A percentile compares a stretch with the other conserved stretches of the same genome.
Conservation (phyloP, 1,140 invertebrate genomes). For the Pseudomyrmex cubaensis region DNA sequence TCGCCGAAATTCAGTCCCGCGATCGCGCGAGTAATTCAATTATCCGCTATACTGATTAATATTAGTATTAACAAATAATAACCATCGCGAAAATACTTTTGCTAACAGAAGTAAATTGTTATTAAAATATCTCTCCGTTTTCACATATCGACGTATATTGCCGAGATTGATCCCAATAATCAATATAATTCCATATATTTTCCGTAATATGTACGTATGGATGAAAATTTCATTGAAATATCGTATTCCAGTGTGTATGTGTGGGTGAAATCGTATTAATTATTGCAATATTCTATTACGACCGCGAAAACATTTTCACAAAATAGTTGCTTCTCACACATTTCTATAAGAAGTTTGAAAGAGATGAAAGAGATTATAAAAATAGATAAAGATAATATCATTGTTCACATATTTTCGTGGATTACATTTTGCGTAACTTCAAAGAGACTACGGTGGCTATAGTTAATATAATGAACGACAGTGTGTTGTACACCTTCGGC, state of each 20-base stretch:
- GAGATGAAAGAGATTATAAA: no score
- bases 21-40: constrained; percentile 42
- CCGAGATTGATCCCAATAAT: constrained; percentile 33
- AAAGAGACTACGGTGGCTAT: neutral
- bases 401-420: neutral
- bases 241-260: neutral
- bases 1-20: constrained; percentile 6
- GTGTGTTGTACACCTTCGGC: constrained; percentile 20
- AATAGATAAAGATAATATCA: neutral
- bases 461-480: constrained; percentile 37
- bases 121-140: constrained; percentile 16
- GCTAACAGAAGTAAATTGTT: constrained; percentile 1
- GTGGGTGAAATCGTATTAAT: constrained; percentile 29
- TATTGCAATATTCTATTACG: constrained; percentile 15
- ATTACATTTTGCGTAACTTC: constrained; percentile 9
- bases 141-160: neutral
- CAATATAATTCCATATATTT: constrained; percentile 10
- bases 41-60: constrained; percentile 29
- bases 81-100: constrained; percentile 37
- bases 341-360: no score
- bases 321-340: neutral
- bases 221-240: constrained; percentile 33
- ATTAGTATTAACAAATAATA: constrained; percentile 24
- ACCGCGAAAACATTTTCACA: constrained; percentile 3
- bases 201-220: neutral